phyloP scores from a whole-genome alignment of 1,140 invertebrate genomes.

The Lasaia peninsularis region DNA sequence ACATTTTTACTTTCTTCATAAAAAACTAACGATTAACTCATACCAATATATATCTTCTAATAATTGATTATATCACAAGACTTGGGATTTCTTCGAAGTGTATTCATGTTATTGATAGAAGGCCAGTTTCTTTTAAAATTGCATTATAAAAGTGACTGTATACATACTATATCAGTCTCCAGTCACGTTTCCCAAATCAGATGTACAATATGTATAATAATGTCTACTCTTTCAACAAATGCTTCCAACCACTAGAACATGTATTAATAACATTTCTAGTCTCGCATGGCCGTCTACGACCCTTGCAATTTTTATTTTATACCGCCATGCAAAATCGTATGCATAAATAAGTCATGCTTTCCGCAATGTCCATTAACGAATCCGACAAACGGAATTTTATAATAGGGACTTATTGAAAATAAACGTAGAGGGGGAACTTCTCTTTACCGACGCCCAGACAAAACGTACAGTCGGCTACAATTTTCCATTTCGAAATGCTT shows the following conservation, averaged over 20 bases:
- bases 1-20: too few species aligned
- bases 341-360: constrained; percentile 25
- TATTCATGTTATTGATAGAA: too few species aligned
- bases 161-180: constrained; percentile 51
- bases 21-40: too few species aligned
- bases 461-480: constrained; percentile 61
- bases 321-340: constrained; percentile 30
- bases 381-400: constrained; percentile 52
- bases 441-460: constrained; percentile 42
- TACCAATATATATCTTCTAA: too few species aligned
- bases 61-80: too few species aligned
- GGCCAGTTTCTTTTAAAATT: too few species aligned
- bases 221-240: constrained; percentile 25
- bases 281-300: constrained; percentile 27
- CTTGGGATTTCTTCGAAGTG: too few species aligned
- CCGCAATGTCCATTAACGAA: constrained; percentile 32
- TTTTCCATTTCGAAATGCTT: constrained; percentile 72
- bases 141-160: too few species aligned
- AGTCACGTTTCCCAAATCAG: constrained; percentile 34
- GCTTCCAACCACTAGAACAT: constrained; percentile 32
- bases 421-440: constrained; percentile 39
- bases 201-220: constrained; percentile 35
- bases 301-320: constrained; percentile 28
- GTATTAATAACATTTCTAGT: constrained; percentile 47
- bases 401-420: constrained; percentile 55